Base-by-base conservation (phyloP, 1,140 invertebrate species). In the Drosophila lacertosa region DNA sequence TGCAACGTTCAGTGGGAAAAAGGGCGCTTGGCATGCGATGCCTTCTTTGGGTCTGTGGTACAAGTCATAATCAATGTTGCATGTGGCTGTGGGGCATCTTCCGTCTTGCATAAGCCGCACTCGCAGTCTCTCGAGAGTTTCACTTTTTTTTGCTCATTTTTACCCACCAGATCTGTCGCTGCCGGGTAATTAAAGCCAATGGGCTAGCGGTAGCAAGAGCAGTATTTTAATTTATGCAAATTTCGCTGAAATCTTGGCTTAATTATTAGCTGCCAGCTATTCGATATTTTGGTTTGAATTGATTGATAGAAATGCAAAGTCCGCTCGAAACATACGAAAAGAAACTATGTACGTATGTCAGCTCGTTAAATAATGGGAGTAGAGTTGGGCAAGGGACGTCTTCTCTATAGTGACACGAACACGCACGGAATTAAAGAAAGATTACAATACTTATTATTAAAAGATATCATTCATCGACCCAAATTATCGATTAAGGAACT, bases 31-130 rank as follows among this genome's bases (percentile, higher is more conserved):
- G 54, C 78, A 84, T 77, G 71, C 80, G 62, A 84, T 65, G 53
- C 22, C 51, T 55, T 70, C 76, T 83, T 79, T 76, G 81, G 80
- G 80, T 86, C 77, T 86, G 53, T 83, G 71, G 68, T 68, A 70
- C 81, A 77, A 80, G 50, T 86, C 81, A 84, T 84, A 84, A 83
- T 75, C 80, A 79, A 71, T 59, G 67, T 69, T 79, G 79, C 79
- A 79, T 80, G 67, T 57, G 29, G 16, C 33, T 58, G 37, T 53
- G 47, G 51, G 33, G 57, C 73, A 82, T 86, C 80, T 84, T 84
- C 80, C 80, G 80, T 82, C 80, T 84, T 84, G 81, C 80, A 84
- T 84, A 86, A 84, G 81, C 44, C 32, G 47, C 67, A 24, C n/a
- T n/a, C n/a, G n/a, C 13, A 10, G 18, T 15, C 26, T 7, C 39